Evolutionary conservation across 1,140 invertebrate species (phyloP).

Genomic region (Meloidogyne exigua): DNA sequence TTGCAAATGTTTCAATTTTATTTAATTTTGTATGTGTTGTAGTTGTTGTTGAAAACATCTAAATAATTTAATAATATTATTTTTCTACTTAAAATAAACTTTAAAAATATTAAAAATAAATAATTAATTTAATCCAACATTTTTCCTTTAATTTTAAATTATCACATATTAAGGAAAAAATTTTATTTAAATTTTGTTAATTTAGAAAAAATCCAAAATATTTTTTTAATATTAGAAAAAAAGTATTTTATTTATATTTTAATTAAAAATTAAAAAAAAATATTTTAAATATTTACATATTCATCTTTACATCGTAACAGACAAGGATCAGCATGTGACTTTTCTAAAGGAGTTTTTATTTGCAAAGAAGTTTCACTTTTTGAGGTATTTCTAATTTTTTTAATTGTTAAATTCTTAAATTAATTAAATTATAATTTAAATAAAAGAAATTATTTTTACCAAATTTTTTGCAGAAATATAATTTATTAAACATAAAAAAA

Average conservation of each 20-base stretch:
- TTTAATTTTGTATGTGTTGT: background rate
- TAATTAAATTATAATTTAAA: background rate
- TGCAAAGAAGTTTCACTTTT: background rate
- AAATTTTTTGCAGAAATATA: no score
- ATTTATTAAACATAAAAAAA: no score
- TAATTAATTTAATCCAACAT: no score
- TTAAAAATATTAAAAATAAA: no score
- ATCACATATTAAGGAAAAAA: no score
- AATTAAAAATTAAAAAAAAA: background rate
- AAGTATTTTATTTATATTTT: background rate
- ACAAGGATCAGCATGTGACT: conserved; percentile 17
- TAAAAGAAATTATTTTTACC: no score
- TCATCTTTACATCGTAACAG: conserved; percentile 23
- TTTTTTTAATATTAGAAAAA: no score
- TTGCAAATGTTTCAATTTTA: background rate
- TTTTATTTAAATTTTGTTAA: no score
- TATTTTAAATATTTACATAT: conserved; percentile 7
- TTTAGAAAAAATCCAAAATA: no score
- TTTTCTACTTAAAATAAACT: no score
- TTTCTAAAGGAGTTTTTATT: background rate
- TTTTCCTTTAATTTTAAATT: no score
- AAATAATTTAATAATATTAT: background rate
- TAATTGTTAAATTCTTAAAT: background rate
- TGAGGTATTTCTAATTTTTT: background rate
- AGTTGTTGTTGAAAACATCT: conserved; percentile 8